Evolutionary conservation across 2,888 invertebrate species (phyloP), one percentile per base, ranked within the genome.

Genomic region (Fragum sueziense): DNA sequence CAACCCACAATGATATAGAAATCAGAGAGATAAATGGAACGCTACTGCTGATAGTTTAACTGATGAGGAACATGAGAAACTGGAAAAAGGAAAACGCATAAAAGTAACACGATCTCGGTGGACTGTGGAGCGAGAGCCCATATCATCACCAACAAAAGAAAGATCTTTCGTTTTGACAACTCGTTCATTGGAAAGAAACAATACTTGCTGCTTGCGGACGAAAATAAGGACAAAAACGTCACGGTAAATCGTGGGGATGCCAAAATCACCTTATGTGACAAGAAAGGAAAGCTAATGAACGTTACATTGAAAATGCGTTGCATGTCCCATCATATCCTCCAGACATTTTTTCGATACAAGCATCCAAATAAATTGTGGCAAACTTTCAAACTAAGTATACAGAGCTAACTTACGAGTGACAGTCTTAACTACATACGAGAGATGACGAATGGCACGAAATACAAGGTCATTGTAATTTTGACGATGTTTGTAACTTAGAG

Each of bases 111-210:
- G 22, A 29, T 80, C 11, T 41, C 79, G 25, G 86, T 86, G n/a
- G 86, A 84, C 41, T 82, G 81, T 76, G 84, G 83, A n/a, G 85
- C 82, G 2, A 82, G 84, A 33, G 37, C 81, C 14, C 85, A 86
- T 57, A 82, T 86, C 47, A 33, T 86, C 7, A 86, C 72, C 22
- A 74, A 86, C 69, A 59, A 78, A 69, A 47, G 68, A 31, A 73
- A 74, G 41, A 85, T 85, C 62, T 25, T 67, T 22, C 20, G 37
- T 17, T 85, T 85, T 69, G 73, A 84, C 51, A 59, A 79, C 9
- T 41, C 57, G 11, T 85, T 85, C 61, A 57, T 47, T 37, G 70
- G 83, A 20, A 76, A 83, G 1, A 80, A 79, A 47, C 85, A 85
- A 57, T 74, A 37, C 61, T 79, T 79, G 20, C 82, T 86, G 57